Percentiles rank a stretch among this genome's conserved stretches.
These are phyloP conservation scores for Aeoliscus strigatus DNA, from an alignment of 2,797 vertebrate genomes.

Conservation along the genomic window DNA sequence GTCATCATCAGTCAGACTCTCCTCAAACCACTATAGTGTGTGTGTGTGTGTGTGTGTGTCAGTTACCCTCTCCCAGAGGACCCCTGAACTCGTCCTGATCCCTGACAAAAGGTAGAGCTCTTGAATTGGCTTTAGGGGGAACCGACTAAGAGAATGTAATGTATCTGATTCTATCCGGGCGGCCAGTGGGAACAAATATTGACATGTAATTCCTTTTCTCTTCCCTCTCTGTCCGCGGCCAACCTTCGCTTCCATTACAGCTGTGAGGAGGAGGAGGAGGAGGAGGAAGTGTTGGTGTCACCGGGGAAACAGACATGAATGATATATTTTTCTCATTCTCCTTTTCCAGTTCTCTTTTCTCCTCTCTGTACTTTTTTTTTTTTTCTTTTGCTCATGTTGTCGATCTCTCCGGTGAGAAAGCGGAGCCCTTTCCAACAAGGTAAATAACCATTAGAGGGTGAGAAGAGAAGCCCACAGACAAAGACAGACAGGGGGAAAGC, in stretches of 20 bases:
- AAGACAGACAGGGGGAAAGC: constrained; percentile 32
- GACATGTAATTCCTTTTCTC: constrained; percentile 73
- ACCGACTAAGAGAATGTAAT: constrained; percentile 67
- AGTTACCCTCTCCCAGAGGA: constrained; percentile 59
- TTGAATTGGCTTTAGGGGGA: constrained; percentile 66
- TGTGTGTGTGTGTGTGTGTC: no score
- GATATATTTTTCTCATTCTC: constrained; percentile 69
- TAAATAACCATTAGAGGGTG: constrained; percentile 79
- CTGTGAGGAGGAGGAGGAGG: constrained; percentile 65
- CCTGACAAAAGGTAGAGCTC: constrained; percentile 69
- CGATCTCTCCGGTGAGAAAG: constrained; percentile 74
- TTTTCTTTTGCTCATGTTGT: constrained; percentile 40
- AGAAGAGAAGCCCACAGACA: constrained; percentile 36
- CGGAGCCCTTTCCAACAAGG: constrained; percentile 79
- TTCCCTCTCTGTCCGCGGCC: constrained; percentile 36
- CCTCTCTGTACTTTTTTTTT: constrained; percentile 12
- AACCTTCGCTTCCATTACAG: constrained; percentile 68
- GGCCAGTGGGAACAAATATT: constrained; percentile 80
- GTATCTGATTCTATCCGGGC: constrained; percentile 73
- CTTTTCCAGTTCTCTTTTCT: constrained; percentile 19
- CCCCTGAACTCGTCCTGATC: constrained; percentile 54
- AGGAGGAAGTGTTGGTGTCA: constrained; percentile 61
- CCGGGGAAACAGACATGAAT: constrained; percentile 73
- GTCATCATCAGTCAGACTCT: constrained; percentile 51
- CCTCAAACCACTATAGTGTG: no score